Evolutionary conservation across 2,113 vertebrate genomes (phyloP).

Genomic region (Apistogramma diplotaenia): DNA sequence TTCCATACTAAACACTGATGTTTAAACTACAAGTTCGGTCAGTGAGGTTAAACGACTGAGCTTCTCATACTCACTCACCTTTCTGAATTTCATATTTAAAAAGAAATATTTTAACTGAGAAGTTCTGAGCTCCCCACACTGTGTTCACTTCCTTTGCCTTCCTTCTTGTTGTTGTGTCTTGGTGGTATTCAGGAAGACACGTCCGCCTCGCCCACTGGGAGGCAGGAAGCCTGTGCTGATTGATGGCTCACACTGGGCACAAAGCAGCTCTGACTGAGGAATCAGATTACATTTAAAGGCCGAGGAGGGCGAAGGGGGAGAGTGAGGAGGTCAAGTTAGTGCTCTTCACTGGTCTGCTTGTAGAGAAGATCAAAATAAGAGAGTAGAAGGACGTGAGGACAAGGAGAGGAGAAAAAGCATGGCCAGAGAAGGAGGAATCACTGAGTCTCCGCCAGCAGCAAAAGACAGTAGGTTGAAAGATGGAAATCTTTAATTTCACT

Average conservation of each 20-base stretch:
- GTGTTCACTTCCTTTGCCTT: neutral
- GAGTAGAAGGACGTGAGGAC: neutral
- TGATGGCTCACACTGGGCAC: neutral
- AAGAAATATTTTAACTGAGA: neutral
- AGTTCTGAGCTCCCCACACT: rapidly evolving
- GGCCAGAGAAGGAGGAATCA: neutral
- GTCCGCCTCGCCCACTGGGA: conserved; percentile 20
- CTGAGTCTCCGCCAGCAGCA: neutral
- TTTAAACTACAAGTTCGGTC: neutral
- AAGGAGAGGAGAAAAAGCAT: conserved; percentile 1
- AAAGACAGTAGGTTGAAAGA: neutral
- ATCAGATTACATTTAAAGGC: neutral
- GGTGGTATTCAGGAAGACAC: conserved; percentile 24
- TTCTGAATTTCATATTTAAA: neutral
- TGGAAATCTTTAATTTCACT: neutral
- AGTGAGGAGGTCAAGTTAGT: neutral
- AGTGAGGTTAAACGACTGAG: neutral
- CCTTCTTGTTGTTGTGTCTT: conserved; percentile 28
- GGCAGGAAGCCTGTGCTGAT: conserved; percentile 23
- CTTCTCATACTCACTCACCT: neutral
- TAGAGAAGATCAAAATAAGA: neutral
- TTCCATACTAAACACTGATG: neutral
- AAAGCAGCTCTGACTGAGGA: neutral
- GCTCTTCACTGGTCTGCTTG: neutral
- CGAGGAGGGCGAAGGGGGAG: neutral